Evolutionary conservation across 1,140 invertebrate genomes (phyloP).

Genomic region (Phymorhynchus buccinoides): DNA sequence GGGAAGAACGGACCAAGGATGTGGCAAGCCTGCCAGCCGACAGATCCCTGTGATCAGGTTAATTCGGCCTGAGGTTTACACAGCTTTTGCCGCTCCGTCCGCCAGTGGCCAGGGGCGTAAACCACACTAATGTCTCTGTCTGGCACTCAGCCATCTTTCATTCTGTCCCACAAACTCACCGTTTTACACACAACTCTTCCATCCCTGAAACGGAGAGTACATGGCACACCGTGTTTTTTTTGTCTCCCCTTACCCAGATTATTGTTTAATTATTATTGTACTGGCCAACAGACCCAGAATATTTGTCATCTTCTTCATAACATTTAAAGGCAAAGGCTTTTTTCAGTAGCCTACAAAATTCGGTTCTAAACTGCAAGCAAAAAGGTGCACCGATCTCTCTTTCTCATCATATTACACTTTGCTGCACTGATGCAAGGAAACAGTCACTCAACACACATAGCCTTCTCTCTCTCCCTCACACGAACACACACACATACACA

Average conservation of each 20-base stretch:
- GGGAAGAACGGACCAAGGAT: neutral
- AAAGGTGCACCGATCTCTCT: no score
- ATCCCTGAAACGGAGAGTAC: neutral
- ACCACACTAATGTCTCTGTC: constrained; percentile 36
- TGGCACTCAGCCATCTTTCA: constrained; percentile 12
- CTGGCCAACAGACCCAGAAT: neutral
- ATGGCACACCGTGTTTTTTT: neutral
- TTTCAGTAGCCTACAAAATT: no score
- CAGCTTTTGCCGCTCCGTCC: constrained; percentile 7
- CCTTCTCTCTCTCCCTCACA: no score
- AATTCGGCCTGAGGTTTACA: constrained; percentile 23
- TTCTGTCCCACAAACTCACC: neutral
- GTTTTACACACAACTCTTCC: neutral
- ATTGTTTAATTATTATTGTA: neutral
- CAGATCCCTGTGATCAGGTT: constrained; percentile 1
- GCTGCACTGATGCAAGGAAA: no score
- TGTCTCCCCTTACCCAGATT: neutral
- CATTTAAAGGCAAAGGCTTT: neutral
- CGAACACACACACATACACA: no score
- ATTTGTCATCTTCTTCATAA: neutral
- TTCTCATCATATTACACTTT: no score
- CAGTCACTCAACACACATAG: no score
- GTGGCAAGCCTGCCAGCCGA: constrained; percentile 17
- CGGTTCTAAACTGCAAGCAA: no score
- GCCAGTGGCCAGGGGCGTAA: constrained; percentile 25